Evolutionary conservation across 1,140 invertebrate species (phyloP), one percentile per base, ranked within the genome.

Genomic region (Penaeus indicus): DNA sequence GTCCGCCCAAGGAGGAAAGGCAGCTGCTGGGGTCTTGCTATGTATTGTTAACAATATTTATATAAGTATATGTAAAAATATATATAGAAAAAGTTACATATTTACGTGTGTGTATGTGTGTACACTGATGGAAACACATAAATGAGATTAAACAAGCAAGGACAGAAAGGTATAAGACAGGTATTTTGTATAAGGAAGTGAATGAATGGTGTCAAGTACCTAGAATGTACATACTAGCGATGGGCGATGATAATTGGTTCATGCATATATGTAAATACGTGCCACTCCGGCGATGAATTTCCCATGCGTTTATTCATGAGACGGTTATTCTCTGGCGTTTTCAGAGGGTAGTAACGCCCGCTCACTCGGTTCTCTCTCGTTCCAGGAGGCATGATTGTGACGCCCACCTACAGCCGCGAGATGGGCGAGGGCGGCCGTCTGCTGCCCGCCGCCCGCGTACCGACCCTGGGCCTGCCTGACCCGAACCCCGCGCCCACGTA

Each of bases 331-430:
- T 47, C n/a, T 11, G 61, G 7, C 8, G 19, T 69, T 22, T 5
- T 3, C 25, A 22, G 21, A 3, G 22, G 7, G 61, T 22, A 42
- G 19, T 18, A 18, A 10, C 10, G 38, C 22, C 32, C 25, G 3
- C 63, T 13, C n/a, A 27, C 22, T 19, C 19, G 22, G 7, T 11
- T 16, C 22, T 64, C 25, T 87, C 63, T 21, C 84, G 54, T 84
- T 84, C 10, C 86, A 88, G 86, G 86, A 88, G 86, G 86, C 81
- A 88, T 88, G 86, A 88, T 88, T 60, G 86, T 88, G 72, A 88
- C 86, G 72, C 81, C 86, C 60, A 84, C 42, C 81, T 88, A 64
- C 69, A 88, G 86, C 32, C 86, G 86, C 16, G 86, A 88, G 81
- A 84, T 88, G 86, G 86, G 86, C 60, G 86, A 88, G 81, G 86